A percentile compares a stretch with the other conserved stretches of the same genome.
phyloP scores from a whole-genome alignment of 2,113 vertebrate species.

The Varanus salvator region DNA sequence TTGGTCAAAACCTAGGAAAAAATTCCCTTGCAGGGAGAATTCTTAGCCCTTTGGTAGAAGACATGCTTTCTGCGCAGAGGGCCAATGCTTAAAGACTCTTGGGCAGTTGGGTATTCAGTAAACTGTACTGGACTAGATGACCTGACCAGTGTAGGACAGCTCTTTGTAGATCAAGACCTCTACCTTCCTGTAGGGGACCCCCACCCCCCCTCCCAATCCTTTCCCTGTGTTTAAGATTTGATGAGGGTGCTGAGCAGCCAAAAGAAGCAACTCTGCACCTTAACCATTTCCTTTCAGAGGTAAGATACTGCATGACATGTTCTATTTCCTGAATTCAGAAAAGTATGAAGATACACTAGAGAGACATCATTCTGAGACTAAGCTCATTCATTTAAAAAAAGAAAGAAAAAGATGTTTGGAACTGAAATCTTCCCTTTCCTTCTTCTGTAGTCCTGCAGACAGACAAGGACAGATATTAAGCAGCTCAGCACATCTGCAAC shows the following conservation, averaged over 20 bases:
- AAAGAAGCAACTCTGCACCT: not conserved
- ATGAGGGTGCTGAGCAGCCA: not conserved
- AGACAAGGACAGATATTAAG: not conserved
- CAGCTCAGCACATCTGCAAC: not conserved
- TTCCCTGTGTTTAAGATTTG: not conserved
- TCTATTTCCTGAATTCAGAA: not conserved
- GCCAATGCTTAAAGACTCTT: not conserved
- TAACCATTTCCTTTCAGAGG: not conserved
- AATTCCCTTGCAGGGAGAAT: not conserved
- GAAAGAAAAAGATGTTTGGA: not conserved
- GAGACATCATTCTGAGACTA: not conserved
- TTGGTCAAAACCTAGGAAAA: not conserved
- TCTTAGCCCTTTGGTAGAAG: not conserved
- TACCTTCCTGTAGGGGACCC: not conserved
- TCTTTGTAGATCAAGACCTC: not conserved
- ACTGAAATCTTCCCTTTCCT: fast-evolving
- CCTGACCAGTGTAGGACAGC: not conserved
- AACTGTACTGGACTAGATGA: not conserved
- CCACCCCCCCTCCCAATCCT: not conserved
- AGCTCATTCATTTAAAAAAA: not conserved
- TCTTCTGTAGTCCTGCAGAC: not conserved
- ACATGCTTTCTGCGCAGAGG: not conserved
- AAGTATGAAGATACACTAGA: not conserved
- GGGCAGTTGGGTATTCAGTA: not conserved
- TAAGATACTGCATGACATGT: not conserved